Conservation (phyloP, 2,113 vertebrate species). For the Crotalus viridis region DNA sequence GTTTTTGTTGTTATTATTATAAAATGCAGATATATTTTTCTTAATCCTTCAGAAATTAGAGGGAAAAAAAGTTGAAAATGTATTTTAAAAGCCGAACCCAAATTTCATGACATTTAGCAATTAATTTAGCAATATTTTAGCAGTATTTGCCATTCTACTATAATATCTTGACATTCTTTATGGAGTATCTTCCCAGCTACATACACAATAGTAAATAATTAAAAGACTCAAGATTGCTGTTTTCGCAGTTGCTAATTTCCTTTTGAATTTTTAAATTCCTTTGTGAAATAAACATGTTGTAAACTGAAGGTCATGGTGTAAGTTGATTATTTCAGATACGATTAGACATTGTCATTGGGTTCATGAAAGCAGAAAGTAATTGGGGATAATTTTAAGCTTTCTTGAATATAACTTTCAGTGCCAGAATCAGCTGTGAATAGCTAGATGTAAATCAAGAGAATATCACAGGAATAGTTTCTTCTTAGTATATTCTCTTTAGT, state of each 20-base stretch:
- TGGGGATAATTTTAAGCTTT: not conserved
- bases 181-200: conserved; percentile 8
- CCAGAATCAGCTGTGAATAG: not conserved
- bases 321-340: not conserved
- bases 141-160: conserved; percentile 6
- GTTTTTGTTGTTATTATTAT: too few relatives aligned
- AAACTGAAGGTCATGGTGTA: conserved; percentile 23
- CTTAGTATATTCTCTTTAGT: not conserved
- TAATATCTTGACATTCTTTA: conserved; percentile 25
- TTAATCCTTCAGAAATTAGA: not conserved
- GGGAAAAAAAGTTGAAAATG: not conserved
- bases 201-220: conserved; percentile 22
- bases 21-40: not conserved
- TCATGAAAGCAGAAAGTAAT: not conserved
- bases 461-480: not conserved
- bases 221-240: conserved; percentile 1
- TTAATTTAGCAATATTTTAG: not conserved
- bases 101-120: not conserved
- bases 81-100: not conserved
- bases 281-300: conserved; percentile 32
- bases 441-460: not conserved
- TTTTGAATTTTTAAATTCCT: conserved; percentile 27
- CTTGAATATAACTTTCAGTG: not conserved
- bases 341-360: not conserved
- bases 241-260: conserved; percentile 13